These are phyloP conservation scores for Lordiphosa clarofinis DNA, from an alignment of 1,140 invertebrate species.

Conservation along the genomic window DNA sequence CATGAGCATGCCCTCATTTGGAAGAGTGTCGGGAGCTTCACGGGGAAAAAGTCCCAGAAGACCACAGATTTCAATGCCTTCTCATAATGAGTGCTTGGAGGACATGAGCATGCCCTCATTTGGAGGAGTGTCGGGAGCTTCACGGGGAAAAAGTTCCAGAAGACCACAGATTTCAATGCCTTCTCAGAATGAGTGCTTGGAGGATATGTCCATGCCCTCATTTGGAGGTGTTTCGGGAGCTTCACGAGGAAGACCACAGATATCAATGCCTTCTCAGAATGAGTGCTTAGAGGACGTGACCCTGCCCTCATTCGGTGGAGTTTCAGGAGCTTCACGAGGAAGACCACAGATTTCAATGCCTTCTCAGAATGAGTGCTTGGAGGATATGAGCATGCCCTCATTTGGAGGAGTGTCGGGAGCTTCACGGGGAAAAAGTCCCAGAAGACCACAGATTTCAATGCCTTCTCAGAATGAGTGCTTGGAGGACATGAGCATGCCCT, in stretches of 20 bases:
- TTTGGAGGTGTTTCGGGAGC: not conserved
- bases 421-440: too few species aligned
- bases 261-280: too few species aligned
- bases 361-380: not conserved
- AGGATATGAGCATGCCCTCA: not conserved
- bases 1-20: constrained; percentile 22
- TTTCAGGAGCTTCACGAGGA: too few species aligned
- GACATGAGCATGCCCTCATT: constrained; percentile 1
- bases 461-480: not conserved
- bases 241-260: not conserved
- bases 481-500: too few species aligned
- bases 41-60: not conserved
- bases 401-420: constrained; percentile 3
- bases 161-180: not conserved
- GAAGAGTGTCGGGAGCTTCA: constrained; percentile 2
- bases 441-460: not conserved
- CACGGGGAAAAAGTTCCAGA: not conserved
- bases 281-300: constrained; percentile 13
- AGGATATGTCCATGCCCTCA: too few species aligned
- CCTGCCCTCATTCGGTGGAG: constrained; percentile 10
- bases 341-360: not conserved
- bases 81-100: constrained; percentile 3
- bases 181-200: not conserved
- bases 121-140: not conserved
- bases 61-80: not conserved